A percentile compares a stretch with the other conserved stretches of the same genome.
Conservation (phyloP, 2,888 invertebrate species). For the Ommatoiulus sabulosus region DNA sequence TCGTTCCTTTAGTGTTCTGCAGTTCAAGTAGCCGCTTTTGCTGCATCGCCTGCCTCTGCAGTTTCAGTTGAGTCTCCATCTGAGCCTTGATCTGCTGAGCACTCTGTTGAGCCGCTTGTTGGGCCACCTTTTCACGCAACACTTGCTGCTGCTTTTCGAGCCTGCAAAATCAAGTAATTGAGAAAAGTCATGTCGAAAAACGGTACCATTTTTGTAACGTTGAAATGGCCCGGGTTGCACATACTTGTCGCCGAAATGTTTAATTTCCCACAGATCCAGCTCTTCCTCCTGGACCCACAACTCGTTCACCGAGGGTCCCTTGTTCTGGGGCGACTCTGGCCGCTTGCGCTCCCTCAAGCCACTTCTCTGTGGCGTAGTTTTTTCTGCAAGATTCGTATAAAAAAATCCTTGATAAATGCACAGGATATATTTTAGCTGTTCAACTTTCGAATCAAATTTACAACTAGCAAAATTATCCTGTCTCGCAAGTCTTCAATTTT, state of each 20-base stretch:
- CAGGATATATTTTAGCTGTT: too few relatives aligned
- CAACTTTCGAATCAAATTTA: too few relatives aligned
- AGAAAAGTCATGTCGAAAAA: background rate
- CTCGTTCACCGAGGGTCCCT: slow-evolving; percentile 93
- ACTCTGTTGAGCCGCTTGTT: slow-evolving; percentile 61
- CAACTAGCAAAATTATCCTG: too few relatives aligned
- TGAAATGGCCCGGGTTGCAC: slow-evolving; percentile 37
- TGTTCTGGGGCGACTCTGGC: slow-evolving; percentile 93
- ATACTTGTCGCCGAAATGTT: slow-evolving; percentile 86
- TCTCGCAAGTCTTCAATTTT: too few relatives aligned
- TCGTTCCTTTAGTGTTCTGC: slow-evolving; percentile 52
- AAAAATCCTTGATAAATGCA: too few relatives aligned
- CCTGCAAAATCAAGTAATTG: slow-evolving; percentile 60
- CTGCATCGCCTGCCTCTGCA: slow-evolving; percentile 89
- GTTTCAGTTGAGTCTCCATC: slow-evolving; percentile 89
- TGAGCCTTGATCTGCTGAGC: slow-evolving; percentile 74
- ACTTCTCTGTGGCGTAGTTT: slow-evolving; percentile 89
- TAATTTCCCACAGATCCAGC: slow-evolving; percentile 96
- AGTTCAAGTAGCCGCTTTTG: slow-evolving; percentile 76
- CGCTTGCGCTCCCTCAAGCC: slow-evolving; percentile 92
- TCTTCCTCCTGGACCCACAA: slow-evolving; percentile 97
- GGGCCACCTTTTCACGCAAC: slow-evolving; percentile 67
- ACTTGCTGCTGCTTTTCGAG: slow-evolving; percentile 67
- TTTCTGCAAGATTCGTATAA: slow-evolving; percentile 73
- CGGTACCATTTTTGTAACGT: background rate